Evolutionary conservation across 2,888 invertebrate genomes (phyloP), one percentile per base, ranked within the genome.

Genomic region (Tubulanus polymorphus): DNA sequence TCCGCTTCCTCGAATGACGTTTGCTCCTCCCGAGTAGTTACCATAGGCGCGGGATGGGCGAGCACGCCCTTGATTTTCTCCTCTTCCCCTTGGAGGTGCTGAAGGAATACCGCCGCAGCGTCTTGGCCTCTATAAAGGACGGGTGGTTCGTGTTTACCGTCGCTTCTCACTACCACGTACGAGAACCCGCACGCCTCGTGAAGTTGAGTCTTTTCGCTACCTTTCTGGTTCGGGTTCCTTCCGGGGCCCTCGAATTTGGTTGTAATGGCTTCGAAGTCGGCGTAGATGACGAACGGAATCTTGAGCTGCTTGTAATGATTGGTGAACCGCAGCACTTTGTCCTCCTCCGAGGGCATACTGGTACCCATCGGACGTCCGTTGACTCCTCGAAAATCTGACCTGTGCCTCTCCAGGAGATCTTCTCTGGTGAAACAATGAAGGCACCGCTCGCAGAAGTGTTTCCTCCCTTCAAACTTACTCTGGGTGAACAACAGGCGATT

Each of bases 251-350:
- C 35, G 2, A 57, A 20, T 18, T 50, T 50, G 18, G 48, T 57
- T 8, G 50, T 59, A 1, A 61, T 46, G 12, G 53, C 53, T 46
- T 61, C 57, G 37, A 61, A 54, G 46, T 61, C 53, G 29, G 60
- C 55, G 46, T 61, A 60, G 54, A 61, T 53, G 20, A 53, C 45
- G 47, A 32, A 60, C 1, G 52, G 54, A 5, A 37, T 51, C 25
- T 25, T 26, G 29, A 60, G 48, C 35, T 52, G 49, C 47, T 51
- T 56, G 48, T 54, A 49, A 8, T 54, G 37, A 56, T 59, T 55
- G n/a, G 50, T 48, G 48, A 61, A 56, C 30, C 3, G 6, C 12
- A 56, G 54, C 26, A 26, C 50, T 41, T 56, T 55, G 15, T 55
- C 49, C 35, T 29, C 56, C 49, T 56, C 27, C 18, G 45, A 46